Evolutionary conservation across 2,113 vertebrate species (phyloP), one percentile per base, ranked within the genome.

Genomic region (Odobenus rosmarus): DNA sequence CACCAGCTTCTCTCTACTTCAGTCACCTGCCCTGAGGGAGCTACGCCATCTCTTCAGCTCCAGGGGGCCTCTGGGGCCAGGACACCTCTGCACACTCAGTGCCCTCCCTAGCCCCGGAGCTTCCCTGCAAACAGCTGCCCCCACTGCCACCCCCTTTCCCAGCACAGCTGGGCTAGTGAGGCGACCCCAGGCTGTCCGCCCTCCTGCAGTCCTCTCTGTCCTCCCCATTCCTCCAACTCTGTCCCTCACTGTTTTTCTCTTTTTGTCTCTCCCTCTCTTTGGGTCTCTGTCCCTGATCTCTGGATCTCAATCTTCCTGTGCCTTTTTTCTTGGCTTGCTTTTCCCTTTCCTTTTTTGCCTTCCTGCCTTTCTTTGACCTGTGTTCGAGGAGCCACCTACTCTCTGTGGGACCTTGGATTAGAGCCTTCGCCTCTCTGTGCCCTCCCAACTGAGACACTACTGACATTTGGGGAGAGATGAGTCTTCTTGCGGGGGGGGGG

Each of bases 131-230:
- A 39, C 42, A 49, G 36, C 36, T 7, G 3, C 12, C n/a, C 36
- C 16, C n/a, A 11, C 33, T 5, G 19, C 15, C 24, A 4, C n/a
- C 51, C 2, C 7, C 51, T 59, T 33, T 51, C 46, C 13, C 10
- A 16, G 12, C 49, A 31, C 3, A 4, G 53, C 39, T 23, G 98
- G 33, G 97, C 42, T 8, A 4, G 98, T 82, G 2, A 98, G 98
- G 6, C 0, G 67, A 24, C 21, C 39, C 55, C 33, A 2, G 24
- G 53, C 33, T 19, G 12, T 36, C 57, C 5, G 6, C 26, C n/a
- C 77, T 7, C 42, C 8, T 82, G 7, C 67, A 6, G 3, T 11
- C 59, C 8, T 11, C 0, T 24, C 23, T 42, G n/a, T 53, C 55
- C 49, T 14, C 42, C 49, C 42, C 11, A 8, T n/a, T 76, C 77